Evolutionary conservation across 2,113 vertebrate genomes (phyloP).

Genomic region (Porphyrio hochstetteri): DNA sequence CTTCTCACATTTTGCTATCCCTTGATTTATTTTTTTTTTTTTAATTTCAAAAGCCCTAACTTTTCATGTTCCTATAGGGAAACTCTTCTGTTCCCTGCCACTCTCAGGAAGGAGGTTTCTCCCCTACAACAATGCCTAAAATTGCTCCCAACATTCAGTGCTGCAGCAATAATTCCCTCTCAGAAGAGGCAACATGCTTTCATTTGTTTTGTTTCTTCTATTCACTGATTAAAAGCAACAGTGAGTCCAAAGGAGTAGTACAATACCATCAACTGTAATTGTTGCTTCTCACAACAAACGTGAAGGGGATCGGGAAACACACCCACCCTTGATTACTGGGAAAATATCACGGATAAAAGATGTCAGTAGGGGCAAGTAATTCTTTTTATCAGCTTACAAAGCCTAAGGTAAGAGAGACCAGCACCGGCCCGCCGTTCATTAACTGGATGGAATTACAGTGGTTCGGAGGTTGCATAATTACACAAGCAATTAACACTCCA

Average conservation of each 20-base stretch:
- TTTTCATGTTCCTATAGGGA: background rate
- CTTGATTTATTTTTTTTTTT: background rate
- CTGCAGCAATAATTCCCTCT: background rate
- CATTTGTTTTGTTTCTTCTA: background rate
- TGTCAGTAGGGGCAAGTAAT: background rate
- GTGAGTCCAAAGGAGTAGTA: background rate
- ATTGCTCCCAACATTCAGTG: background rate
- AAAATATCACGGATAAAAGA: background rate
- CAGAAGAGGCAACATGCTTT: background rate
- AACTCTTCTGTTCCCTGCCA: background rate
- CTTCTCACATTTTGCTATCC: background rate
- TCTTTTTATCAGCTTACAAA: slow-evolving; percentile 13
- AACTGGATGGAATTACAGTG: slow-evolving; percentile 10
- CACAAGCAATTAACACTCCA: slow-evolving; percentile 31
- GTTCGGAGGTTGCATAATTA: slow-evolving; percentile 38
- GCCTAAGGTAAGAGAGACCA: background rate
- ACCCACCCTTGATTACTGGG: slow-evolving; percentile 15
- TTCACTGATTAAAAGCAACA: background rate
- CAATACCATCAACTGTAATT: background rate
- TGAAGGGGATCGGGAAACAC: background rate
- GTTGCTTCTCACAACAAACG: slow-evolving; percentile 4
- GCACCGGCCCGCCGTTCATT: background rate
- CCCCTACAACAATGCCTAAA: background rate
- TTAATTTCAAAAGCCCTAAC: background rate
- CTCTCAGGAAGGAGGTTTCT: background rate